Base-by-base conservation (phyloP, 2,888 invertebrate genomes). In the Drosophila histrio region DNA sequence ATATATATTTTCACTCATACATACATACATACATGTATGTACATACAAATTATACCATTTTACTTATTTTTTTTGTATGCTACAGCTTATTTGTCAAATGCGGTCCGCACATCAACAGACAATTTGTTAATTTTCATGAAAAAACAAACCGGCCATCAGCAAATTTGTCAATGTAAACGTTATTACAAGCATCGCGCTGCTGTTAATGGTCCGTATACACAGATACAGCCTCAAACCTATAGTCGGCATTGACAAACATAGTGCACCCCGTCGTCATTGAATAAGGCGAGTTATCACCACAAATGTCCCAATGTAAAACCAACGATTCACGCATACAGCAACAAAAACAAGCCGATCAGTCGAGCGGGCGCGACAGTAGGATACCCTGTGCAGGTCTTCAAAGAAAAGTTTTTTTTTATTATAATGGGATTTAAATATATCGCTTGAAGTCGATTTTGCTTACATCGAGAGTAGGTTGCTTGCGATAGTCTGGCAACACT, bases 161-260 rank as follows among this genome's bases (percentile, higher is more conserved):
- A 78, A 84, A 79, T 84, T 83, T 78, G 77, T 76, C 85, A 79
- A 81, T 72, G 73, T 73, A 78, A 83, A 81, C 72, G 76, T 87
- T 83, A 79, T 84, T 81, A 77, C 79, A 84, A 70, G 73, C 85
- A 64, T 47, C 43, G 66, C 64, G 65, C 52, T 68, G 50, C 63
- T 56, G 67, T 80, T 78, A 87, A 87, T 81, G 77, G 77, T 67
- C 43, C 67, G 41, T 71, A 58, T 58, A 68, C 39, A 64, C 54
- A 73, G 47, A 59, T 44, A 34, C 38, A 50, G 8, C 19, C 39
- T 38, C 52, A 52, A 22, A 54, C 32, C 8, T 13, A 24, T 24
- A 43, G 24, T 9, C 4, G 32, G 2, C 43, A 44, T 41, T 34
- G 30, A 54, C 43, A 34, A 43, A 44, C 43, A 54, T n/a, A 56